These are phyloP conservation scores for Apamea anceps DNA, from an alignment of 2,888 invertebrate species.

Conservation along the genomic window DNA sequence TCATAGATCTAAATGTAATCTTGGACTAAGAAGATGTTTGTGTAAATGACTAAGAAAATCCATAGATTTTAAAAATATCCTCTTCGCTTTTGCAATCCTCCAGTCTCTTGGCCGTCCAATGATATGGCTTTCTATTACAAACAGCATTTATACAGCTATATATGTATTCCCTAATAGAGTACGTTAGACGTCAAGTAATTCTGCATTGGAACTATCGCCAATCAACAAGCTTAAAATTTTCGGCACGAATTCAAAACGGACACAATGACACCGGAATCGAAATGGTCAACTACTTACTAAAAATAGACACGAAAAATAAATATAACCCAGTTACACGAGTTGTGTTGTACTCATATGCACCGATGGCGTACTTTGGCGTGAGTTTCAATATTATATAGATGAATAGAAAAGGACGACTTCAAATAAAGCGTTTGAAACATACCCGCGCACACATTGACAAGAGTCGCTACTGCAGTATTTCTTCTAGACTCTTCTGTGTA, in stretches of 20 bases:
- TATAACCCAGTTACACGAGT: slow-evolving; percentile 63
- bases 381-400: slow-evolving; percentile 7
- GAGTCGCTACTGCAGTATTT: background rate
- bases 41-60: too few relatives aligned
- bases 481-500: background rate
- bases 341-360: slow-evolving; percentile 40
- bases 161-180: background rate
- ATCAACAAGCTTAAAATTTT: slow-evolving; percentile 49
- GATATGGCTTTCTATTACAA: background rate
- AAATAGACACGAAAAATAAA: slow-evolving; percentile 66
- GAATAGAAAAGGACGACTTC: slow-evolving; percentile 36
- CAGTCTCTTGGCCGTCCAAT: background rate
- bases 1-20: too few relatives aligned
- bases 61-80: background rate
- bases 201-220: slow-evolving; percentile 4
- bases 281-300: slow-evolving; percentile 60
- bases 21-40: too few relatives aligned
- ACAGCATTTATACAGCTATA: background rate
- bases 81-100: background rate
- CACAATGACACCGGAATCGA: slow-evolving; percentile 59
- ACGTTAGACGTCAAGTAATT: slow-evolving; percentile 1
- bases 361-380: slow-evolving; percentile 45
- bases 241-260: slow-evolving; percentile 56
- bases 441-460: background rate
- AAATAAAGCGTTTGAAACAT: background rate